Conservation (phyloP, 1,140 invertebrate species). For the Brachionus paranguensis region DNA sequence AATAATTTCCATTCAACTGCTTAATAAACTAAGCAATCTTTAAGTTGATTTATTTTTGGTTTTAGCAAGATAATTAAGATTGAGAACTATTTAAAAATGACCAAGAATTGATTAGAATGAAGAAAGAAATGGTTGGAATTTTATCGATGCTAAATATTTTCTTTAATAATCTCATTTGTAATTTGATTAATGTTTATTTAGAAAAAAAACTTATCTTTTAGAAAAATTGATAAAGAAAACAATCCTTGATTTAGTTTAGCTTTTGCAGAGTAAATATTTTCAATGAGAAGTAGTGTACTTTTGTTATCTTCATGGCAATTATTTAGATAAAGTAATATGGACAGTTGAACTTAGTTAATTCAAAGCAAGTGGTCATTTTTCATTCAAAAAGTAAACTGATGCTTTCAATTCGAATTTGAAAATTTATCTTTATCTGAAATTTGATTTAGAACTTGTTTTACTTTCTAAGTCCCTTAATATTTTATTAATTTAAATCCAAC, state of each 20-base stretch:
- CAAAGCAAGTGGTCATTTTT: constrained; percentile 3
- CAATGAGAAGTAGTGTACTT: background rate
- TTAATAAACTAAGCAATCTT: background rate
- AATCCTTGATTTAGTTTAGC: background rate
- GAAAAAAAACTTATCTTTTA: background rate
- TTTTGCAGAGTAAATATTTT: background rate
- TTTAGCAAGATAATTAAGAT: constrained; percentile 8
- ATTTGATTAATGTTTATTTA: constrained; percentile 31
- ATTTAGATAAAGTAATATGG: background rate
- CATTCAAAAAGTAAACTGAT: background rate
- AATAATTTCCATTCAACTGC: background rate
- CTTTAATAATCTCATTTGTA: background rate
- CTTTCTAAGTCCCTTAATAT: background rate
- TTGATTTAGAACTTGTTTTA: background rate
- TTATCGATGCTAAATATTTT: background rate
- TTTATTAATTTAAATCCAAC: background rate
- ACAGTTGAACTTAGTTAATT: background rate
- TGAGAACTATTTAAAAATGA: constrained; percentile 31
- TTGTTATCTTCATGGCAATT: background rate
- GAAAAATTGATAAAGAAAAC: background rate
- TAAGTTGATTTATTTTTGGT: background rate
- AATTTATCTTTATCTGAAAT: background rate
- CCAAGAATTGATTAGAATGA: background rate
- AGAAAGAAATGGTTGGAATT: background rate
- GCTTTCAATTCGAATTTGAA: background rate